Conservation (phyloP, 2,113 vertebrate genomes). For the Malurus elegans region DNA sequence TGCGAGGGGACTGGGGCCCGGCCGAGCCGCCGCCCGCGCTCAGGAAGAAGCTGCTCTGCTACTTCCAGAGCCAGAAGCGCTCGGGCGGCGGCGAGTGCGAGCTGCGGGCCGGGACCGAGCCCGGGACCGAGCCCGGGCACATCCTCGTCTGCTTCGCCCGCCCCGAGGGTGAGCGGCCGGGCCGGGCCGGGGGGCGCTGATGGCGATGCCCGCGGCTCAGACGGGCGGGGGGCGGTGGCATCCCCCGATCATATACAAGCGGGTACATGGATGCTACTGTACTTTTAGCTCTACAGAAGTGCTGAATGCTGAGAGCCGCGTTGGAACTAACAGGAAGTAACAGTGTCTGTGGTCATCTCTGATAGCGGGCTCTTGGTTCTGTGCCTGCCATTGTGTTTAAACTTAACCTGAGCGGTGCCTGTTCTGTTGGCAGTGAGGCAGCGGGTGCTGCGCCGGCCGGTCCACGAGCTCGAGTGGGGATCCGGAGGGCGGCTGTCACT, state of each 20-base stretch:
- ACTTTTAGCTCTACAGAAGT: no score
- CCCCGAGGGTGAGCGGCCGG: background rate
- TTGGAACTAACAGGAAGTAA: no score
- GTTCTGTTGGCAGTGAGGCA: conserved; percentile 69
- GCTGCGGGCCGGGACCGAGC: background rate
- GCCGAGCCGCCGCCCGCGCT: conserved; percentile 13
- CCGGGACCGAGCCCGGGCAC: background rate
- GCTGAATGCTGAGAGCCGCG: no score
- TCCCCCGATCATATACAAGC: no score
- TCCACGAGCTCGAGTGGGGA: conserved; percentile 71
- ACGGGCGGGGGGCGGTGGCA: no score
- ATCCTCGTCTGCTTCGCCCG: conserved; percentile 63
- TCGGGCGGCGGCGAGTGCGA: conserved; percentile 83
- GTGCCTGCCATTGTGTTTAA: no score
- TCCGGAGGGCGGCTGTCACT: conserved; percentile 62
- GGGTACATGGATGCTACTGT: no score
- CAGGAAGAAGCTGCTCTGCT: conserved; percentile 77
- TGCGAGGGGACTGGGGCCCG: background rate
- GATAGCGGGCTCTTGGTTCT: no score
- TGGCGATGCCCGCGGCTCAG: background rate
- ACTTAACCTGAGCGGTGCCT: background rate
- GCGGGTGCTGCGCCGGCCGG: conserved; percentile 71
- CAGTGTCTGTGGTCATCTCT: no score
- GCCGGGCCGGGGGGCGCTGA: background rate
- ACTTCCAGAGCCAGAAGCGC: conserved; percentile 83